Base-by-base conservation (phyloP, 2,797 vertebrate species). In the Esox lucius region DNA sequence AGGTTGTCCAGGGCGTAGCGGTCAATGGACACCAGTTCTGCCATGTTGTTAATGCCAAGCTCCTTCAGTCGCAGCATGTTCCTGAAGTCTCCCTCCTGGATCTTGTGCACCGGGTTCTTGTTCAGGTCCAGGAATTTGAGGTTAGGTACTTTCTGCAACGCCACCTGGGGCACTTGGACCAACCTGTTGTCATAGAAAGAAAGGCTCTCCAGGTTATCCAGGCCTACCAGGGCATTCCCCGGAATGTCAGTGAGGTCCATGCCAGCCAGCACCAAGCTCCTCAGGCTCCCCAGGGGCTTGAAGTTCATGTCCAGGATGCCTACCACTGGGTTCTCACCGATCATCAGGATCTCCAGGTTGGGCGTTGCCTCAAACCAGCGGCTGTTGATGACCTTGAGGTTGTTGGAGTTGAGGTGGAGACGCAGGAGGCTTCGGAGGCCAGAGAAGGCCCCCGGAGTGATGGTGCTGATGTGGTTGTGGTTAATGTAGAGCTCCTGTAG, bases 401-500 rank as follows among this genome's bases (percentile, higher is more conserved):
- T 96, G 87, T 99, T 99, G 80, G 98, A 98, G 87, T 99, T 99
- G 8, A 99, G 94, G 80, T 99, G 98, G 26, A 99, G 95, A 42
- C 98, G 93, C 75, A 99, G 84, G 33, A 99, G 93, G 67, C 93
- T 97, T 77, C 82, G 94, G 74, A 99, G 84, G 77, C 98, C 98
- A 0, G 95, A 90, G 84, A 99, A 99, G 0, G 98, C 98, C 4
- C 89, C 94, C 16, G 96, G 93, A 26, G 95, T 95, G 84, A 99
- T 97, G 78, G 92, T 93, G 86, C 87, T 96, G 76, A 99, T 98
- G 89, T 97, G 96, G 92, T 99, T 99, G 89, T 99, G 97, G 78
- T 99, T 99, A 85, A 99, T 97, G 84, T 99, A 99, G 62, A 99
- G 95, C 86, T 99, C 98, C 81, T 99, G 97, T 64, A 99, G 95